phyloP scores from a whole-genome alignment of 2,797 vertebrate genomes.

The Mormyrops attenuatus region DNA sequence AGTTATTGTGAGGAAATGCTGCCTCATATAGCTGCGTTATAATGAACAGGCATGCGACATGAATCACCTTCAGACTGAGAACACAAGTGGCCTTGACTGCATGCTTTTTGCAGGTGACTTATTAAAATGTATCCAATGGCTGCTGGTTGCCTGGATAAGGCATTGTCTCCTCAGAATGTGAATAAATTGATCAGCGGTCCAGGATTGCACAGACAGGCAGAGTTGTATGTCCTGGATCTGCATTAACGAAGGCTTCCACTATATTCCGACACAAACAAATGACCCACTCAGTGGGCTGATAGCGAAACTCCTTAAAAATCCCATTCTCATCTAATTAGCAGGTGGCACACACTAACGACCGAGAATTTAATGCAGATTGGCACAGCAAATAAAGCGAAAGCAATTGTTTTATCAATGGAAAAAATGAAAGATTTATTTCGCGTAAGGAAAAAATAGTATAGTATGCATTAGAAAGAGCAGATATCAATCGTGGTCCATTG shows the following conservation, averaged over 20 bases:
- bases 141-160: conserved; percentile 51
- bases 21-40: neutral
- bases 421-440: neutral
- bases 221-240: conserved; percentile 49
- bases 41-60: neutral
- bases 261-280: conserved; percentile 62
- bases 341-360: neutral
- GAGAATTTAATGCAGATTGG: neutral
- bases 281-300: conserved; percentile 48
- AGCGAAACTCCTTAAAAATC: conserved; percentile 28
- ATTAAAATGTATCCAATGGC: conserved; percentile 55
- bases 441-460: neutral
- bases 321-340: neutral
- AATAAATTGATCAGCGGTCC: conserved; percentile 62
- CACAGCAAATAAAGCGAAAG: neutral
- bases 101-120: conserved; percentile 50
- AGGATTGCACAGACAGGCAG: conserved; percentile 45
- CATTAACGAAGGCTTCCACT: conserved; percentile 57
- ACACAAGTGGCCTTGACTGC: conserved; percentile 28
- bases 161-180: conserved; percentile 55
- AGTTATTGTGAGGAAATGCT: neutral
- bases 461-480: neutral
- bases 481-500: neutral
- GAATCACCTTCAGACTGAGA: neutral
- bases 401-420: neutral